Evolutionary conservation across 1,140 invertebrate species (phyloP).

Genomic region (Lepidostoma basale): DNA sequence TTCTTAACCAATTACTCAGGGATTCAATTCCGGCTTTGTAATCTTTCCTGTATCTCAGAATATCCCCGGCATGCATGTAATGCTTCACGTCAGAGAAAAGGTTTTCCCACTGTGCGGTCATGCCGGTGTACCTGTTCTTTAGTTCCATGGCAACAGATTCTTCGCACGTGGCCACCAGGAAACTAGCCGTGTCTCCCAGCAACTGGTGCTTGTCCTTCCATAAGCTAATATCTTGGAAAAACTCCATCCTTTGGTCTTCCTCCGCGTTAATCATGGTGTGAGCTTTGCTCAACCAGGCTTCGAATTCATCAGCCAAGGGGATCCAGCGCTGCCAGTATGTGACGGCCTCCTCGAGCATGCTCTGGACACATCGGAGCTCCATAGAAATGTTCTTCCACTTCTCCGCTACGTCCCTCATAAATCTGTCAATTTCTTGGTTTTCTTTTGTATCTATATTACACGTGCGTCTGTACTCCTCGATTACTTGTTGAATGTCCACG

Average conservation of each 20-base stretch:
- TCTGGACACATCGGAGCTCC: slow-evolving; percentile 87
- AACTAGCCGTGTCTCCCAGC: slow-evolving; percentile 84
- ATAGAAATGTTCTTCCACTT: slow-evolving; percentile 90
- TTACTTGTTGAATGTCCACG: slow-evolving; percentile 88
- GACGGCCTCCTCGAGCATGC: slow-evolving; percentile 87
- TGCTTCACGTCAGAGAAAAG: slow-evolving; percentile 81
- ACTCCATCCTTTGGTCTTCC: slow-evolving; percentile 87
- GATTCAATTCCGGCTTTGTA: slow-evolving; percentile 78
- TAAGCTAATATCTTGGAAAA: slow-evolving; percentile 86
- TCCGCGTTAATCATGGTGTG: slow-evolving; percentile 75
- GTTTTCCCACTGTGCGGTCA: slow-evolving; percentile 80
- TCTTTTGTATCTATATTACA: slow-evolving; percentile 81
- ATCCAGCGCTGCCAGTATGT: slow-evolving; percentile 88
- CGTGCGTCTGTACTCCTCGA: slow-evolving; percentile 88
- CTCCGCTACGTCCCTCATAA: slow-evolving; percentile 84
- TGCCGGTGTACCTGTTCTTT: slow-evolving; percentile 72
- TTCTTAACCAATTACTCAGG: slow-evolving; percentile 79
- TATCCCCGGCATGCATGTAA: slow-evolving; percentile 88
- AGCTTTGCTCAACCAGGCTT: slow-evolving; percentile 80
- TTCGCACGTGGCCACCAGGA: slow-evolving; percentile 85
- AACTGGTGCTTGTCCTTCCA: slow-evolving; percentile 89
- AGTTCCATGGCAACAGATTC: slow-evolving; percentile 79
- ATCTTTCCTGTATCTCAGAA: slow-evolving; percentile 79
- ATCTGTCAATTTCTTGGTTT: slow-evolving; percentile 77
- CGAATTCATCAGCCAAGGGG: slow-evolving; percentile 73